Base-by-base conservation (phyloP, 2,797 vertebrate species). In the Philypnodon macrostomus region DNA sequence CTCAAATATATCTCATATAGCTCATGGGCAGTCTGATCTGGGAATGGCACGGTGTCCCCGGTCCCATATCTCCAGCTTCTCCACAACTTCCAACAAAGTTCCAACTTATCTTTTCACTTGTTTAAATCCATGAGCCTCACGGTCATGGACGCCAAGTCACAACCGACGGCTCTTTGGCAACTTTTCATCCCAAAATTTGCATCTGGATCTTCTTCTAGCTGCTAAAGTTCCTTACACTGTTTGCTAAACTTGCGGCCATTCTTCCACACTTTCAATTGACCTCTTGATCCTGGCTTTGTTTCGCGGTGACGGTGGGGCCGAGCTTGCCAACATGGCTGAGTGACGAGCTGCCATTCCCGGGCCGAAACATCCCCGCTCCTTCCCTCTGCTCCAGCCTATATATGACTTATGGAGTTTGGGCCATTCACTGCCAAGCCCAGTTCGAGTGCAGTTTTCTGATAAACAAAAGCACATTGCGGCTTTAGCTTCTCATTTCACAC, bases 401-500 rank as follows among this genome's bases (percentile, higher is more conserved):
- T 88, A 87, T 91, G 88, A 92, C 90, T 91, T 90, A 91, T 85
- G 75, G 88, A 90, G 90, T 90, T 90, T 86, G 87, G 87, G 85
- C 70, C 74, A 75, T 72, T 60, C 68, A 65, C 63, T 92, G 90
- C 90, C 90, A 92, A 90, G 81, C 88, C 87, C 89, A 91, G 90
- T 90, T 90, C 84, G 89, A 89, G 90, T 92, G 90, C 89, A 91
- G 88, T 89, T 91, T 91, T 90, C 86, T 85, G 90, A 92, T 92
- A 92, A 92, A 92, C 90, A 92, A 91, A 92, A 92, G 90, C 90
- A 90, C 89, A 91, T 92, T 91, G 84, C 79, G 86, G 90, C 88
- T 88, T 89, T 88, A 90, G 90, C 89, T 88, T 85, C 89, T 91
- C 90, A 91, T 91, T 91, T 92, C 90, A 91, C 90, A 91, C 89